phyloP scores from a whole-genome alignment of 2,888 invertebrate species.

The Anthophora plumipes region DNA sequence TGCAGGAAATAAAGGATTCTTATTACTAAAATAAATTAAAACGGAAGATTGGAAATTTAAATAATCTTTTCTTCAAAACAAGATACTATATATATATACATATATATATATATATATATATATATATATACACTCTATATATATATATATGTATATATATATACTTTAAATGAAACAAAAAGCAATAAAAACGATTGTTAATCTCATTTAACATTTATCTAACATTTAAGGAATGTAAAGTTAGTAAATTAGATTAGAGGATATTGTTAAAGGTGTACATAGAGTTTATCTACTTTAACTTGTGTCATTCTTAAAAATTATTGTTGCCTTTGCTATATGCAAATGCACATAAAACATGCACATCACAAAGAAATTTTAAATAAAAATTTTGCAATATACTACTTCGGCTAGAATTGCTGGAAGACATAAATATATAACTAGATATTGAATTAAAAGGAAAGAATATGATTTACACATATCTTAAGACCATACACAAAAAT shows the following conservation, averaged over 20 bases:
- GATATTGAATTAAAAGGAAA: slow-evolving; percentile 16
- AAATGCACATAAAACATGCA: slow-evolving; percentile 17
- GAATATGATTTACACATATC: background rate
- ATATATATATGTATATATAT: no score
- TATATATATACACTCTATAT: no score
- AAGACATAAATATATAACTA: slow-evolving; percentile 55
- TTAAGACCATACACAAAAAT: slow-evolving; percentile 17
- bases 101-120: no score
- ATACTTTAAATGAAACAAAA: slow-evolving; percentile 3
- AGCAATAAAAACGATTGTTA: slow-evolving; percentile 8
- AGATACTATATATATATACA: slow-evolving; percentile 1
- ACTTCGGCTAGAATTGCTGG: slow-evolving; percentile 39
- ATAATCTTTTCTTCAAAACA: background rate
- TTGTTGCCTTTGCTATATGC: slow-evolving; percentile 17
- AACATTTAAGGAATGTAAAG: slow-evolving; percentile 52
- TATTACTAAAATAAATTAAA: background rate
- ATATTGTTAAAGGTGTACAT: slow-evolving; percentile 21
- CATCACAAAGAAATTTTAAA: slow-evolving; percentile 14
- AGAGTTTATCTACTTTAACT: slow-evolving; percentile 30
- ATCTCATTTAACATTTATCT: slow-evolving; percentile 28
- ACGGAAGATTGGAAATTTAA: background rate
- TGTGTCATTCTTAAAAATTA: slow-evolving; percentile 18
- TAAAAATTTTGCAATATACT: slow-evolving; percentile 14
- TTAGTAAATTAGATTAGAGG: slow-evolving; percentile 34
- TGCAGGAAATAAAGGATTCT: background rate